Conservation (phyloP, 2,113 vertebrate species). For the cat (Felis catus) region DNA sequence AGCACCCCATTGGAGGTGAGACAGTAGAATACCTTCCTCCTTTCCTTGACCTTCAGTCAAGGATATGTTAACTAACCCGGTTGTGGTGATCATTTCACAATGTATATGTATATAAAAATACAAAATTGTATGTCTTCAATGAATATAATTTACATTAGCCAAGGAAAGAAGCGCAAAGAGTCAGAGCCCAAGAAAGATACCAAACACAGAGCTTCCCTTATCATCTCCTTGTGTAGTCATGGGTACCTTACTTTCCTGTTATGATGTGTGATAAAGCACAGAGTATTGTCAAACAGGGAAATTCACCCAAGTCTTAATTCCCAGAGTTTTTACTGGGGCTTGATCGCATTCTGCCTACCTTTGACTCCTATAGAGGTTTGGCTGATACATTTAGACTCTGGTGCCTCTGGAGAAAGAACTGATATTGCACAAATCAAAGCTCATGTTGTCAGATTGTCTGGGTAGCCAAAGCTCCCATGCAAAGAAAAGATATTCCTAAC, state of each 20-base stretch:
- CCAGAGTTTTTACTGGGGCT: background rate
- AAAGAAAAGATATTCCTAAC: background rate
- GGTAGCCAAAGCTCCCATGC: background rate
- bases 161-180: background rate
- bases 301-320: background rate
- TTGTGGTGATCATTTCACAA: too few relatives aligned
- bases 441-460: background rate
- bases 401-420: background rate
- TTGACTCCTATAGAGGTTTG: background rate
- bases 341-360: background rate
- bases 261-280: background rate
- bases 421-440: background rate
- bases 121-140: too few relatives aligned
- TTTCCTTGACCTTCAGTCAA: background rate
- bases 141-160: too few relatives aligned
- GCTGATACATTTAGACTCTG: background rate
- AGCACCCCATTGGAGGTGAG: background rate
- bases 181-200: background rate
- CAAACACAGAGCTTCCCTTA: background rate
- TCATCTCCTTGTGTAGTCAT: background rate
- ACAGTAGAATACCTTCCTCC: background rate
- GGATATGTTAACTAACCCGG: too few relatives aligned
- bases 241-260: background rate
- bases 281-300: background rate
- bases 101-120: too few relatives aligned